phyloP scores from a whole-genome alignment of 2,888 invertebrate species.

The Pandemis heparana region DNA sequence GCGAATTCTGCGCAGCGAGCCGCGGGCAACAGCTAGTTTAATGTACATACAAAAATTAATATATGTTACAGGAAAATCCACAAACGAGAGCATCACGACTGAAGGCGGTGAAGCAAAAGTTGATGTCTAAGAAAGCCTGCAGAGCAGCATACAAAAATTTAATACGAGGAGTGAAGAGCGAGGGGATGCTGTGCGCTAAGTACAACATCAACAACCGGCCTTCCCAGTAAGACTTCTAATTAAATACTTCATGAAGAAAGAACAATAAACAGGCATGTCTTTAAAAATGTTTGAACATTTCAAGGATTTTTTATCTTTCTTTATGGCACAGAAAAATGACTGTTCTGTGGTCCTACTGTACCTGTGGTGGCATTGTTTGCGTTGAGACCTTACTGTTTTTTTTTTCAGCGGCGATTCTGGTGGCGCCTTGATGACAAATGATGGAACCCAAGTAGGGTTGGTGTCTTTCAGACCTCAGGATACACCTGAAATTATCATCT shows the following conservation, averaged over 20 bases:
- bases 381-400: background rate
- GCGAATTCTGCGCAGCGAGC: too few relatives aligned
- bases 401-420: conserved; percentile 20
- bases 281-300: too few relatives aligned
- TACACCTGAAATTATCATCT: conserved; percentile 11
- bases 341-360: too few relatives aligned
- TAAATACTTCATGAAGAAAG: too few relatives aligned
- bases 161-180: background rate
- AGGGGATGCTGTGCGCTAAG: background rate
- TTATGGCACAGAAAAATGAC: too few relatives aligned
- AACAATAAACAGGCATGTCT: too few relatives aligned
- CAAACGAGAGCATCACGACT: background rate
- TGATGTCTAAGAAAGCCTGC: background rate
- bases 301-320: too few relatives aligned
- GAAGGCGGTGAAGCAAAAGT: background rate
- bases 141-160: background rate
- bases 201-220: background rate
- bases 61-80: background rate
- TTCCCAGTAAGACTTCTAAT: conserved; percentile 32
- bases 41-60: background rate
- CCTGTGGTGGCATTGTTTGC: too few relatives aligned
- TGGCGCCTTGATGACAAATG: conserved; percentile 25
- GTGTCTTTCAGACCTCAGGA: conserved; percentile 31
- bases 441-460: conserved; percentile 32
- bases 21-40: too few relatives aligned